A percentile compares a stretch with the other conserved stretches of the same genome.
phyloP scores from a whole-genome alignment of 2,797 vertebrate genomes.

The Sebastes oblongus region DNA sequence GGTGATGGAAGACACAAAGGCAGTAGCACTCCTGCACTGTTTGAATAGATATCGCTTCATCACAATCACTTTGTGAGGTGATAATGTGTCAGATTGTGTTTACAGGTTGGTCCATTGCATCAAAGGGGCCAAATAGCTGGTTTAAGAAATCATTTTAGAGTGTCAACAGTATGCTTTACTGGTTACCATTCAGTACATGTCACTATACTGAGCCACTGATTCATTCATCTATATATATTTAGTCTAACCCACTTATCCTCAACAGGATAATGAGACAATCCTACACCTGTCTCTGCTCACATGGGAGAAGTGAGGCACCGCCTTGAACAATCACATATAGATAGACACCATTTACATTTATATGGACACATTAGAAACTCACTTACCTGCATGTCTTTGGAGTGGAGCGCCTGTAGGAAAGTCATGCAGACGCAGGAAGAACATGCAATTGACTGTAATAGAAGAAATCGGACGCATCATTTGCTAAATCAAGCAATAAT shows the following conservation, averaged over 20 bases:
- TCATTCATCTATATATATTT: not conserved
- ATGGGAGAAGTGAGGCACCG: not conserved
- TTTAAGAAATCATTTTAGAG: not conserved
- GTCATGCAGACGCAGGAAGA: not conserved
- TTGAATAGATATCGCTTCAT: not conserved
- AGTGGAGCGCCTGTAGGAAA: not conserved
- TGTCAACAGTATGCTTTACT: not conserved
- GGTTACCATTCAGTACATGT: not conserved
- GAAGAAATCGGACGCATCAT: not conserved
- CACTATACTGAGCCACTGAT: not conserved
- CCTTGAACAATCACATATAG: not conserved
- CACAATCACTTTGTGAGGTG: not conserved
- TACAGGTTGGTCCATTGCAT: not conserved
- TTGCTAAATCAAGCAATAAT: not conserved
- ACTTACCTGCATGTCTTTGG: not conserved
- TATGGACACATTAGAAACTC: not conserved
- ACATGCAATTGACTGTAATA: not conserved
- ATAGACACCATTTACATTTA: not conserved
- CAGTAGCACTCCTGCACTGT: not conserved
- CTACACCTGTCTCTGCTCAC: not conserved
- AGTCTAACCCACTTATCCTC: not conserved
- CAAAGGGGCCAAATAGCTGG: not conserved
- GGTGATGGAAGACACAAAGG: not conserved
- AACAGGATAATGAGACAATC: not conserved
- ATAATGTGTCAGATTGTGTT: not conserved